Conservation (phyloP, 1,140 invertebrate genomes). For the Drosophila hydei region DNA sequence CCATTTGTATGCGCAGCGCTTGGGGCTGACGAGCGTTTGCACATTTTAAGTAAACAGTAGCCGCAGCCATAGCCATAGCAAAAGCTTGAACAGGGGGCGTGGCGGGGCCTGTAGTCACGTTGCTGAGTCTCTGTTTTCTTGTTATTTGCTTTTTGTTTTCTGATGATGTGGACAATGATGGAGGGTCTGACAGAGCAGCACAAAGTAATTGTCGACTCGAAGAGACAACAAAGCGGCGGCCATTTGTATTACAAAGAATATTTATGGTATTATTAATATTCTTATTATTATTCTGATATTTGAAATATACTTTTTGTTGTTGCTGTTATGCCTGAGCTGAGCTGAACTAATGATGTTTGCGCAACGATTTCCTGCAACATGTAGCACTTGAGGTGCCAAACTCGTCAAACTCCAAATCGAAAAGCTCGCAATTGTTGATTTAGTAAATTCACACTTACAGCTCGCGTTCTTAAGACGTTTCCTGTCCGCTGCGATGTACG, state of each 20-base stretch:
- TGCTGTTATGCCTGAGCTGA: neutral
- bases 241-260: constrained; percentile 68
- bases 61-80: neutral
- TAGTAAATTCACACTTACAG: constrained; percentile 76
- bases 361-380: constrained; percentile 62
- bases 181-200: constrained; percentile 42
- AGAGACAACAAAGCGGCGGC: constrained; percentile 39
- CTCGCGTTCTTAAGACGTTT: constrained; percentile 57
- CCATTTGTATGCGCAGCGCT: constrained; percentile 63
- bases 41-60: constrained; percentile 47
- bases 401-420: constrained; percentile 60
- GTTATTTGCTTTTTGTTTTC: constrained; percentile 12
- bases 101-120: constrained; percentile 23
- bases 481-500: constrained; percentile 18
- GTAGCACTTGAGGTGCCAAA: constrained; percentile 34
- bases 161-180: constrained; percentile 61
- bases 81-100: neutral
- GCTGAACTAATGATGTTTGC: constrained; percentile 38
- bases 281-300: constrained; percentile 43
- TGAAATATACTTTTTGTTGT: neutral
- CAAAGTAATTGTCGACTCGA: constrained; percentile 56
- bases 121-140: constrained; percentile 10
- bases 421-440: constrained; percentile 54
- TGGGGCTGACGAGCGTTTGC: constrained; percentile 48
- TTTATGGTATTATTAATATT: constrained; percentile 47